phyloP scores from a whole-genome alignment of 1,140 invertebrate species.

The Drosophila seguyi region DNA sequence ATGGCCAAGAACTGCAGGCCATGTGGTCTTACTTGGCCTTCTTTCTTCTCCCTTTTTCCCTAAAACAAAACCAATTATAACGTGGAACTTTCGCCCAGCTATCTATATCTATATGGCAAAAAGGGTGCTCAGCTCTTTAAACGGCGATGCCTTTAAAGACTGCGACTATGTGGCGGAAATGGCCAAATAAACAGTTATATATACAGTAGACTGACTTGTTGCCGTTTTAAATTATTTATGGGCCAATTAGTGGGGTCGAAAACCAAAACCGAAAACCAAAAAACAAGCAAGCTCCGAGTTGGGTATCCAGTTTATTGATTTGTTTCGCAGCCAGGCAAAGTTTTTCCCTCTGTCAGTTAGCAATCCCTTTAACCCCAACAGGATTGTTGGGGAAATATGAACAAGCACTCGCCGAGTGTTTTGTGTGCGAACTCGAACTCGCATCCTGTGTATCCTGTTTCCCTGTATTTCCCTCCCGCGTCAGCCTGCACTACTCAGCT shows the following conservation, averaged over 20 bases:
- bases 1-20: slow-evolving; percentile 29
- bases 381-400: slow-evolving; percentile 31
- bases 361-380: slow-evolving; percentile 27
- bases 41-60: neutral
- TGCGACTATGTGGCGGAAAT: neutral
- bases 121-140: slow-evolving; percentile 23
- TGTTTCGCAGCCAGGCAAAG: slow-evolving; percentile 32
- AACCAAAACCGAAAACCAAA: slow-evolving; percentile 24
- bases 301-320: slow-evolving; percentile 47
- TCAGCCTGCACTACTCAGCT: slow-evolving; percentile 30
- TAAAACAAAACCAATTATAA: slow-evolving; percentile 40
- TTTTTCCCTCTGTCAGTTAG: slow-evolving; percentile 20
- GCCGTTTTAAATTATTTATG: slow-evolving; percentile 74
- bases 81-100: slow-evolving; percentile 14
- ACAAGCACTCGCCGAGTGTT: slow-evolving; percentile 18
- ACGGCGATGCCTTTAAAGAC: slow-evolving; percentile 4
- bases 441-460: slow-evolving; percentile 14
- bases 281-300: slow-evolving; percentile 4
- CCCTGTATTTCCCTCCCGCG: neutral
- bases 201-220: slow-evolving; percentile 53
- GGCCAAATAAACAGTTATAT: slow-evolving; percentile 23
- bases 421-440: slow-evolving; percentile 24
- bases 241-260: slow-evolving; percentile 67
- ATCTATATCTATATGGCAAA: slow-evolving; percentile 10
- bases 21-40: slow-evolving; percentile 30